These are phyloP conservation scores for Crotalus helleri DNA, from an alignment of 2,113 vertebrate species.

Conservation along the genomic window DNA sequence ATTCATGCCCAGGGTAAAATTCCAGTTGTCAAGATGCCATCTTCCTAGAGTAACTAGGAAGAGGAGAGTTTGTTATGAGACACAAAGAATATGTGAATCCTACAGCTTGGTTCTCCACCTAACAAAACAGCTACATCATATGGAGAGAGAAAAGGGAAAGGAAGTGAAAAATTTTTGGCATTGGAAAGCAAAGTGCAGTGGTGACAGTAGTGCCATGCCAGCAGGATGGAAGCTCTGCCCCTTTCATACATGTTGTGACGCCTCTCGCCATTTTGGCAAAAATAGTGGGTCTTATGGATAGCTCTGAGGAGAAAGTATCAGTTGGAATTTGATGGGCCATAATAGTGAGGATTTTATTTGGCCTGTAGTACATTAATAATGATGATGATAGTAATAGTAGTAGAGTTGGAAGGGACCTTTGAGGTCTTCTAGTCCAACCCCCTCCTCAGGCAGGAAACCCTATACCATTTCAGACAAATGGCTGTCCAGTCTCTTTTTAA, in stretches of 20 bases:
- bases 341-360: background rate
- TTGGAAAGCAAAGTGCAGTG: background rate
- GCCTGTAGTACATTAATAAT: background rate
- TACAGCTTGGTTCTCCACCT: constrained; percentile 23
- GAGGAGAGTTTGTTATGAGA: background rate
- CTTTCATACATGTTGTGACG: background rate
- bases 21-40: constrained; percentile 3
- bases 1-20: constrained; percentile 9
- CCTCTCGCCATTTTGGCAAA: background rate
- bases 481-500: no score
- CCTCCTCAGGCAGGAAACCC: no score
- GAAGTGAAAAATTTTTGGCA: background rate
- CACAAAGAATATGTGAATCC: background rate
- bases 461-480: no score
- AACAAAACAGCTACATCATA: background rate
- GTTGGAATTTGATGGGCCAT: background rate
- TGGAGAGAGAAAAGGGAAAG: background rate
- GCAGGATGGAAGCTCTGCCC: background rate
- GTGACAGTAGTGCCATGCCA: background rate
- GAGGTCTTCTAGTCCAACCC: no score
- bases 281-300: background rate
- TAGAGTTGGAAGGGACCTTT: no score
- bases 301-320: background rate
- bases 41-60: background rate
- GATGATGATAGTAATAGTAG: no score